Evolutionary conservation across 2,113 vertebrate genomes (phyloP), one percentile per base, ranked within the genome.

Genomic region (Paedocypris sp.): DNA sequence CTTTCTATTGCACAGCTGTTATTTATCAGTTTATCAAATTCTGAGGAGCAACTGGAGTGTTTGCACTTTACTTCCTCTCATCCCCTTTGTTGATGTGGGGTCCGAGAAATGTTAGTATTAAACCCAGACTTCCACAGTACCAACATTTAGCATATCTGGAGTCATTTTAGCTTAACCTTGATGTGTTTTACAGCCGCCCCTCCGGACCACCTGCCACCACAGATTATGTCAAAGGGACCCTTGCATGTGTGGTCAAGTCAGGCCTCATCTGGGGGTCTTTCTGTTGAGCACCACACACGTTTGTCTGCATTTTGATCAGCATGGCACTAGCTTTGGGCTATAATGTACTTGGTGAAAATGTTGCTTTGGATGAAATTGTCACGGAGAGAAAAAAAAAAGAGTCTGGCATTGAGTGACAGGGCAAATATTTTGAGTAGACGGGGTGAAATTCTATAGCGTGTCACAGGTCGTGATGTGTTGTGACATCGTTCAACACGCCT

Each of bases 161-260:
- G 52, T 43, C 25, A 28, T 20, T 16, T 32, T 38, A 22, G 43
- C 15, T 43, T 58, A 42, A 43, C 26, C 16, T 12, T 45, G 18
- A 20, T 22, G 22, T 45, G 56, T 42, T 62, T 45, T 62, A 51
- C 48, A 49, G 43, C 26, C 36, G 36, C 31, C 15, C 41, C 64
- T 15, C 11, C 6, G 45, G 57, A 26, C 48, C 23, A 56, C 33
- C 62, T 56, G 68, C 43, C 56, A 51, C 31, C 15, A 32, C 22
- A 43, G 33, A 41, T 66, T 70, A 70, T 66, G 43, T 57, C 28
- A 9, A 35, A 33, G 3, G 42, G 48, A 54, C 6, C 16, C 26
- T 13, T 43, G 35, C 3, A 16, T 19, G 35, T 43, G 38, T 57
- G 52, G 54, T 41, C 50, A n/a, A 39, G 45, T 51, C 12, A 10